phyloP scores from a whole-genome alignment of 2,888 invertebrate species.

The Panopea generosa region DNA sequence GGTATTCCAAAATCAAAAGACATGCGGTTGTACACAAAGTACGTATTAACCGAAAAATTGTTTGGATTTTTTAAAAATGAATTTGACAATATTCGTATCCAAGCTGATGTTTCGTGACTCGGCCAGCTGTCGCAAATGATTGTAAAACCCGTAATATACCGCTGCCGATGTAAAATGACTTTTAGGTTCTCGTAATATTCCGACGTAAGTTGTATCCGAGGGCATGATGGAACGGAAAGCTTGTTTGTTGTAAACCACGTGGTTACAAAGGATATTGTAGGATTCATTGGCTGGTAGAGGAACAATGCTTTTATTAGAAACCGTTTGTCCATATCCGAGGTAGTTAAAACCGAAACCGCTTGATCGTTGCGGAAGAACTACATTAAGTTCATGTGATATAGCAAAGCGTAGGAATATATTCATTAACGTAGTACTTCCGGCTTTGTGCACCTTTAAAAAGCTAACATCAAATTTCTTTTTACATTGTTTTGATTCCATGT shows the following conservation, averaged over 20 bases:
- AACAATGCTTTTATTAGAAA: constrained; percentile 63
- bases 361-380: constrained; percentile 70
- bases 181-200: constrained; percentile 69
- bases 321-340: constrained; percentile 62
- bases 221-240: constrained; percentile 70
- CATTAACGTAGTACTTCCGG: constrained; percentile 77
- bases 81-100: constrained; percentile 9
- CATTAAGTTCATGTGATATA: constrained; percentile 66
- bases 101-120: background rate
- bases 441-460: constrained; percentile 78
- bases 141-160: constrained; percentile 68
- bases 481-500: constrained; percentile 3
- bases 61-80: constrained; percentile 35
- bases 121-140: constrained; percentile 10
- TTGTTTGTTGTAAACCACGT: constrained; percentile 73
- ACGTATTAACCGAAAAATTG: constrained; percentile 14
- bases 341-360: constrained; percentile 65
- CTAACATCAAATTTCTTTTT: constrained; percentile 55
- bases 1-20: constrained; percentile 66
- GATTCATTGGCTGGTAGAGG: constrained; percentile 67
- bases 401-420: constrained; percentile 77
- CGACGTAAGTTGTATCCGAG: constrained; percentile 64
- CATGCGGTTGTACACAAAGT: constrained; percentile 61
- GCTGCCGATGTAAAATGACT: constrained; percentile 70
- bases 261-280: constrained; percentile 76